phyloP scores from a whole-genome alignment of 2,797 vertebrate genomes.

The Novumbra hubbsi region DNA sequence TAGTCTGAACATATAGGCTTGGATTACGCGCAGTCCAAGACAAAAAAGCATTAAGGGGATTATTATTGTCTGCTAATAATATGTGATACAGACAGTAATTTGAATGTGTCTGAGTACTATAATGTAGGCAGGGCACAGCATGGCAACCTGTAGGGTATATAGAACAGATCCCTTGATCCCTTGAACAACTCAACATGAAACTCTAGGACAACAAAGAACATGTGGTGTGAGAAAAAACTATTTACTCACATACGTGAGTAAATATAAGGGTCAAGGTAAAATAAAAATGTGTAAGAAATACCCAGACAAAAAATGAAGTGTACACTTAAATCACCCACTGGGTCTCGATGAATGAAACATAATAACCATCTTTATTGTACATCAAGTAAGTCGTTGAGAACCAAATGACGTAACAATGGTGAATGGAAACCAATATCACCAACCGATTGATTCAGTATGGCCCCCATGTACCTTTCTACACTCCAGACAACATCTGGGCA shows the following conservation, averaged over 20 bases:
- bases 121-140: conserved; percentile 10
- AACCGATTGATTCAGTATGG: no score
- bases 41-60: background rate
- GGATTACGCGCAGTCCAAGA: background rate
- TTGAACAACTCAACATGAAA: conserved; percentile 66
- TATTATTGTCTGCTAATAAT: background rate
- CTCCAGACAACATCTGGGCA: no score
- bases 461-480: no score
- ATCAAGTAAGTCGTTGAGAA: no score
- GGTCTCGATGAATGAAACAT: no score
- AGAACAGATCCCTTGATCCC: conserved; percentile 72
- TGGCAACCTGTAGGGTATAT: conserved; percentile 49
- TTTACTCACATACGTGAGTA: conserved; percentile 46
- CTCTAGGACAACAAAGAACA: conserved; percentile 64
- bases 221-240: conserved; percentile 66
- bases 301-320: no score
- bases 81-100: conserved; percentile 12
- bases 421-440: no score
- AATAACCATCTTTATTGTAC: no score
- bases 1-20: no score
- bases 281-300: background rate
- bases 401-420: no score
- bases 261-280: conserved; percentile 44
- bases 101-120: conserved; percentile 41
- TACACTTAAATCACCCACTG: no score